phyloP scores from a whole-genome alignment of 2,113 vertebrate genomes.

The Calyptommatus sinebrachiatus region DNA sequence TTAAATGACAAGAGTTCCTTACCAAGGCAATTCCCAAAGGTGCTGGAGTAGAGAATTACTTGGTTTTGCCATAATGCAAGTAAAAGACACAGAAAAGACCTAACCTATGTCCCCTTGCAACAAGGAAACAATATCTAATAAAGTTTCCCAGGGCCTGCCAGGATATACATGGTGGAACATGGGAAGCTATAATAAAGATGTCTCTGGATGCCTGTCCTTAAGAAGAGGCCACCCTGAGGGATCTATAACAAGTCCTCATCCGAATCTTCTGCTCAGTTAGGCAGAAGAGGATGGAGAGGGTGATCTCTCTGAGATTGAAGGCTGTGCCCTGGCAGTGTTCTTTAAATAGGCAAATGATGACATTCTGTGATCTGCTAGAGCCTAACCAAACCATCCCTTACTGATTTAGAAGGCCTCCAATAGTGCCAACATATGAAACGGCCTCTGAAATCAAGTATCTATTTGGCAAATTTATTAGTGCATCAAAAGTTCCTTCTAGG shows the following conservation, averaged over 20 bases:
- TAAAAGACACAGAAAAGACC: not conserved
- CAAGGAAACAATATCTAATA: not conserved
- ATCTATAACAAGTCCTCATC: not conserved
- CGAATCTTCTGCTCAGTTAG: constrained; percentile 7
- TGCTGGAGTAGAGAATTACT: not conserved
- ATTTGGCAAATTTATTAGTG: constrained; percentile 12
- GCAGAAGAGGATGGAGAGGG: not conserved
- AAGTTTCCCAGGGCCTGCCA: not conserved
- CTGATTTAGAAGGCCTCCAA: constrained; percentile 18
- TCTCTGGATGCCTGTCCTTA: not conserved
- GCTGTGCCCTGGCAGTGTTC: not conserved
- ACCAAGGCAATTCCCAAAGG: not conserved
- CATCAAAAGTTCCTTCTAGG: constrained; percentile 52
- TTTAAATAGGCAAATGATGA: constrained; percentile 18
- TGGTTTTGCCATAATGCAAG: not conserved
- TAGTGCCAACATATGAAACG: constrained; percentile 4
- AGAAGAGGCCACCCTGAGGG: not conserved
- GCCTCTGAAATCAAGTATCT: constrained; percentile 53
- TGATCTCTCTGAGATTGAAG: not conserved
- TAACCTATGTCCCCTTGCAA: not conserved
- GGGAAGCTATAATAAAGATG: constrained; percentile 6
- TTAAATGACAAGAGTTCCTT: too few relatives aligned
- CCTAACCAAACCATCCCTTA: not conserved
- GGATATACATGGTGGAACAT: not conserved
- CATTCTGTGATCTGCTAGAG: constrained; percentile 7